Percentiles rank a stretch among this genome's conserved stretches.
Evolutionary conservation across 2,888 invertebrate species (phyloP).

Genomic region (Scaptomyza flava): DNA sequence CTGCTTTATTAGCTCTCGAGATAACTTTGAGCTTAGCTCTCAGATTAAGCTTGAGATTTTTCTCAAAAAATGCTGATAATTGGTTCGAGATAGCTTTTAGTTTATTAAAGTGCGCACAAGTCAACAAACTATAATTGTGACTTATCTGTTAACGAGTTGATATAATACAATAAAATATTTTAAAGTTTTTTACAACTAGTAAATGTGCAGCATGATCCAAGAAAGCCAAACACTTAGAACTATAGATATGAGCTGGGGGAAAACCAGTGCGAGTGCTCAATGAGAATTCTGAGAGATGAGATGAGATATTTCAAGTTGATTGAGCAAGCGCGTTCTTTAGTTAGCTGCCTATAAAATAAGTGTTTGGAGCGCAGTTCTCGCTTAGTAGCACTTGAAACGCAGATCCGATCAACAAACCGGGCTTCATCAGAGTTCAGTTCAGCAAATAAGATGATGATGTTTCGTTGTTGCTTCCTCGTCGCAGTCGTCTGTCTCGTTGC

Average conservation of each 20-base stretch:
- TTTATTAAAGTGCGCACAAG: not conserved
- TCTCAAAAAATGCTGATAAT: not conserved
- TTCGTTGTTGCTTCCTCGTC: constrained; percentile 20
- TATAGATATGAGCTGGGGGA: not conserved
- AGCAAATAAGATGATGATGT: constrained; percentile 25
- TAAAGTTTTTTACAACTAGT: not conserved
- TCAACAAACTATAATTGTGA: not conserved
- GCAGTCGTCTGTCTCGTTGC: constrained; percentile 35
- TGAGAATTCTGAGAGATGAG: constrained; percentile 20
- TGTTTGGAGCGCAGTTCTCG: constrained; percentile 23
- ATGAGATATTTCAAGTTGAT: constrained; percentile 5
- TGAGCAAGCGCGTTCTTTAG: not conserved
- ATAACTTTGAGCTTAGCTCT: constrained; percentile 1
- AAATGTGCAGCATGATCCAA: too few relatives aligned
- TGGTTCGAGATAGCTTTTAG: not conserved
- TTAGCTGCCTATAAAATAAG: constrained; percentile 31
- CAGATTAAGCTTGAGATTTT: too few relatives aligned
- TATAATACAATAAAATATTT: not conserved
- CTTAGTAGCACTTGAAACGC: constrained; percentile 53
- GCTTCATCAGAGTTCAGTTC: not conserved
- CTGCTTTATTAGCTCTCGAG: not conserved
- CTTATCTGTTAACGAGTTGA: not conserved
- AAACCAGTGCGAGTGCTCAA: constrained; percentile 13
- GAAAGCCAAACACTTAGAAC: constrained; percentile 9
- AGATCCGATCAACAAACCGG: constrained; percentile 12